Percentiles rank a stretch among this genome's conserved stretches.
These are phyloP conservation scores for Danio tinwini DNA, from an alignment of 2,797 vertebrate species.

Conservation along the genomic window DNA sequence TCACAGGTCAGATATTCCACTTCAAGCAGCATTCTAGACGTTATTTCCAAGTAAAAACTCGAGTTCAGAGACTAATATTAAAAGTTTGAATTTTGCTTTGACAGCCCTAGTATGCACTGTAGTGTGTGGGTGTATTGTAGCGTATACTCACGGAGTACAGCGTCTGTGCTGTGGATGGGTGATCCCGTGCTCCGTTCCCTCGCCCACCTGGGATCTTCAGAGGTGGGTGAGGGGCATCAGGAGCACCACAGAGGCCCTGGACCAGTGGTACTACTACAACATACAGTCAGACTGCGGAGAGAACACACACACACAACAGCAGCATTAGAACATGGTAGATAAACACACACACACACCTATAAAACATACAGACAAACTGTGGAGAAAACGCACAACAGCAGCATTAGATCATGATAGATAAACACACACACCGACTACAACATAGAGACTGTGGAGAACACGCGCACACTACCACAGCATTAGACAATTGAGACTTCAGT, in stretches of 20 bases:
- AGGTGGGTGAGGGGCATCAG: conserved; percentile 79
- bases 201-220: conserved; percentile 80
- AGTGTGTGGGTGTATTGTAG: no score
- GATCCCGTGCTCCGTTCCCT: conserved; percentile 76
- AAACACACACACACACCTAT: not conserved
- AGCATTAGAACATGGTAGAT: no score
- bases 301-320: not conserved
- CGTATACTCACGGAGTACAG: conserved; percentile 78
- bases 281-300: conserved; percentile 76
- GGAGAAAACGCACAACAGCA: not conserved
- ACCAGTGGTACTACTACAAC: conserved; percentile 84
- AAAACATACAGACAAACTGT: not conserved
- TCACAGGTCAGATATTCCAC: no score
- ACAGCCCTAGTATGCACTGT: not conserved
- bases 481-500: no score
- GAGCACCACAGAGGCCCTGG: conserved; percentile 78
- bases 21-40: no score
- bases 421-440: no score
- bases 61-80: no score
- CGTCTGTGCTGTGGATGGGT: conserved; percentile 74
- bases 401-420: no score
- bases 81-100: no score
- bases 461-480: no score
- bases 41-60: no score
- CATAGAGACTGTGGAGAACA: no score